A percentile compares a stretch with the other conserved stretches of the same genome.
Conservation (phyloP, 2,113 vertebrate genomes). For the Tragelaphus imberbis region DNA sequence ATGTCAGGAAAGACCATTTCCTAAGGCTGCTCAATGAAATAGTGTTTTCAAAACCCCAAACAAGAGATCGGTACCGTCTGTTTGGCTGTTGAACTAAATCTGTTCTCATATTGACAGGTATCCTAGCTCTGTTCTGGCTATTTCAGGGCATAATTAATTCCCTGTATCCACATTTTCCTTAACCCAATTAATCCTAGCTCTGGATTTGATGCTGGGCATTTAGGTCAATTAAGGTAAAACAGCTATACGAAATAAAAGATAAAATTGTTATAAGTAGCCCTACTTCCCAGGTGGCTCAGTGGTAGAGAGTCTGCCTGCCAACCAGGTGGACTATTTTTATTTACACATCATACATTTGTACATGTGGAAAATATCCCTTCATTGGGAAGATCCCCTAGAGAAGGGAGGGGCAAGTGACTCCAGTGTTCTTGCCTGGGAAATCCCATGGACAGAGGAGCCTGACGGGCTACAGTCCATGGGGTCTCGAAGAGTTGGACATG, state of each 20-base stretch:
- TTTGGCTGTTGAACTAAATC: neutral
- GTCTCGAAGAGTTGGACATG: rapidly evolving
- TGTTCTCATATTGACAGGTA: neutral
- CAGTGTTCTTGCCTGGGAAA: too few species aligned
- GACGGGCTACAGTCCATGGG: too few species aligned
- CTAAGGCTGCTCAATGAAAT: neutral
- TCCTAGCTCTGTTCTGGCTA: neutral
- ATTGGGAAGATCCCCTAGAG: too few species aligned
- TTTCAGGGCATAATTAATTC: neutral
- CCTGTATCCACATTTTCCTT: neutral
- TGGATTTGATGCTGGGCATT: neutral
- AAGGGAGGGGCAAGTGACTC: too few species aligned
- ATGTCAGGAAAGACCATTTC: too few species aligned
- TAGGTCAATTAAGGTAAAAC: neutral
- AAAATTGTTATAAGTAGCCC: neutral
- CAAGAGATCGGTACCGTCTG: neutral
- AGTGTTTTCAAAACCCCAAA: neutral
- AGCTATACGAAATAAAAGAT: neutral
- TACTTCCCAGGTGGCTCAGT: too few species aligned
- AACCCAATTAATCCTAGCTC: neutral
- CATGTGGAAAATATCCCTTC: too few species aligned
- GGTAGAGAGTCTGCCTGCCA: too few species aligned
- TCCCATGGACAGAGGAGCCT: too few species aligned
- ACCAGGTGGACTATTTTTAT: too few species aligned
- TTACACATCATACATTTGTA: too few species aligned